Conservation (phyloP, 2,113 vertebrate genomes). For the Copsychus sechellarum region DNA sequence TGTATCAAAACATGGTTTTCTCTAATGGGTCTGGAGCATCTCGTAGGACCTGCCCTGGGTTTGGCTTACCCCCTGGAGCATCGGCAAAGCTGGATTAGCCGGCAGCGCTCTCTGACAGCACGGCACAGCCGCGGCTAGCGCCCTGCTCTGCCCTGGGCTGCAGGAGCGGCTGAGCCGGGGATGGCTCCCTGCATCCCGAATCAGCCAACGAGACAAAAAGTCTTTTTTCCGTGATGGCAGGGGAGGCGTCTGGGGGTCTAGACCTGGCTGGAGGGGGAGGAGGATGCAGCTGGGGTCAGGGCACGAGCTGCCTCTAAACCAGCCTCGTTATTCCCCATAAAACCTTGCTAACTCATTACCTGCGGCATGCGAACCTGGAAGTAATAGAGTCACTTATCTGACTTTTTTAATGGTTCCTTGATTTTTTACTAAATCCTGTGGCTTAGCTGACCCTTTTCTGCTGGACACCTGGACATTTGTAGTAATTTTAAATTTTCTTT, state of each 20-base stretch:
- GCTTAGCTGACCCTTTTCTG: not conserved
- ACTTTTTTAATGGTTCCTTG: not conserved
- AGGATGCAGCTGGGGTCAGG: not conserved
- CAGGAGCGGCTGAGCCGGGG: not conserved
- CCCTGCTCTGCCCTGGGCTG: not conserved
- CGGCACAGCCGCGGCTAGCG: not conserved
- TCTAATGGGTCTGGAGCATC: not conserved
- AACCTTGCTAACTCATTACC: constrained; percentile 22
- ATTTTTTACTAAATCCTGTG: not conserved
- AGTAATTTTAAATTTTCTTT: not conserved
- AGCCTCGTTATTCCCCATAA: not conserved
- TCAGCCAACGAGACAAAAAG: not conserved
- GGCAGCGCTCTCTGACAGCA: not conserved
- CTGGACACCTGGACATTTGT: not conserved
- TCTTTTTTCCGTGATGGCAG: rapidly evolving
- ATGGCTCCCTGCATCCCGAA: not conserved
- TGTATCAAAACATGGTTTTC: not conserved
- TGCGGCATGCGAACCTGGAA: not conserved
- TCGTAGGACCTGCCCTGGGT: not conserved
- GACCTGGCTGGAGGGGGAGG: not conserved
- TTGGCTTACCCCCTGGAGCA: not conserved
- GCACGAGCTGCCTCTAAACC: not conserved
- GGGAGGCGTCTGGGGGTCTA: not conserved
- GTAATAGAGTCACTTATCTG: not conserved
- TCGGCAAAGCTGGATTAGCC: rapidly evolving